Percentiles rank a stretch among this genome's conserved stretches.
These are phyloP conservation scores for Stenotaenia linearis DNA, from an alignment of 2,888 invertebrate genomes.

Conservation along the genomic window DNA sequence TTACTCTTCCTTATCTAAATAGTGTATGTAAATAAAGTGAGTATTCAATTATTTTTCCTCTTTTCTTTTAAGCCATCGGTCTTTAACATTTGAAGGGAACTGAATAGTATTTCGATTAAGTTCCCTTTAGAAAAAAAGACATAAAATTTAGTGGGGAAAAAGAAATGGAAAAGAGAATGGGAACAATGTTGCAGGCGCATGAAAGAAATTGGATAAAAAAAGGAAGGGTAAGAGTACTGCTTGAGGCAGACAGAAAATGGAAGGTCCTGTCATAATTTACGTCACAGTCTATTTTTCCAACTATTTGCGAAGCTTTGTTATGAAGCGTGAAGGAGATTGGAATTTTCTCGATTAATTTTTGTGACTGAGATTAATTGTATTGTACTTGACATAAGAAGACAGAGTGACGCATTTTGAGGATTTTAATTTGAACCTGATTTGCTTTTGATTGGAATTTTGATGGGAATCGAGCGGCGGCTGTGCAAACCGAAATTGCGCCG, in stretches of 20 bases:
- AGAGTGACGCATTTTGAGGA: background rate
- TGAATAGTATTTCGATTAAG: constrained; percentile 20
- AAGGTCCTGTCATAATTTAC: constrained; percentile 9
- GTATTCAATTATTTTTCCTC: background rate
- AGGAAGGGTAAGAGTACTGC: constrained; percentile 1
- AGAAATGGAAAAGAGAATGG: constrained; percentile 21
- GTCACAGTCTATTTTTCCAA: background rate
- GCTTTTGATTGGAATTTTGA: constrained; percentile 12
- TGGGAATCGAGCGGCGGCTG: constrained; percentile 14
- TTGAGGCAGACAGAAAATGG: constrained; percentile 21
- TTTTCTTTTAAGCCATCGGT: background rate
- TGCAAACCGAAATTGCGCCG: background rate
- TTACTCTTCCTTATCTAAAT: too few species aligned
- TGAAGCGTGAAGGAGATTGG: background rate
- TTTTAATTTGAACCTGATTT: constrained; percentile 20
- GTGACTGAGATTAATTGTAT: background rate
- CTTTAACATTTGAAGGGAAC: background rate
- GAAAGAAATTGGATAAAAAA: constrained; percentile 24
- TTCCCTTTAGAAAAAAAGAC: background rate
- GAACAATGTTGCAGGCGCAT: constrained; percentile 12
- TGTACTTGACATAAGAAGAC: background rate
- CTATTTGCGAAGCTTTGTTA: background rate
- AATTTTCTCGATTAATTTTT: background rate
- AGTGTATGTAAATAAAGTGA: background rate
- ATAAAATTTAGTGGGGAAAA: background rate